Evolutionary conservation across 2,888 invertebrate species (phyloP).

Genomic region (Busseola fusca): DNA sequence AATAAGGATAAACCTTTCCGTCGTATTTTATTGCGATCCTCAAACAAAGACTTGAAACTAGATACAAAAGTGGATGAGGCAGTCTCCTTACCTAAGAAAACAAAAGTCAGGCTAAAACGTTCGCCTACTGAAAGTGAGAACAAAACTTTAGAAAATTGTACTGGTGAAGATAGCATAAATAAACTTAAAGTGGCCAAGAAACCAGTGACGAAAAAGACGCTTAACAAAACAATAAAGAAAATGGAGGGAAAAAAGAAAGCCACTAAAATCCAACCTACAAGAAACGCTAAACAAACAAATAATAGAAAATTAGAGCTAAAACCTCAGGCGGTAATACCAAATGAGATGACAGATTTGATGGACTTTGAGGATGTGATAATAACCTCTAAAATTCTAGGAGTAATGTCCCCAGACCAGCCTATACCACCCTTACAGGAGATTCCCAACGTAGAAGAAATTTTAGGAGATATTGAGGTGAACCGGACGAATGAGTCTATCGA

Average conservation of each 20-base stretch:
- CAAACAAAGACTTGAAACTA: constrained; percentile 64
- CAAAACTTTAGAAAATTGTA: constrained; percentile 10
- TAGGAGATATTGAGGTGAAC: constrained; percentile 33
- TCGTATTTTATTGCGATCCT: constrained; percentile 72
- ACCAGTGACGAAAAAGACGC: constrained; percentile 33
- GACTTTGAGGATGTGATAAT: constrained; percentile 70
- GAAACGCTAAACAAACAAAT: constrained; percentile 19
- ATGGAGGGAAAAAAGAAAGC: constrained; percentile 32
- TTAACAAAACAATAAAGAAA: constrained; percentile 39
- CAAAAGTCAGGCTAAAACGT: constrained; percentile 50
- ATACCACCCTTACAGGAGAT: constrained; percentile 34
- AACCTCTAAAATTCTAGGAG: constrained; percentile 65
- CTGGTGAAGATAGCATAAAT: constrained; percentile 17
- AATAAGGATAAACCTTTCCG: constrained; percentile 64
- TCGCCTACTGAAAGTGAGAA: constrained; percentile 12
- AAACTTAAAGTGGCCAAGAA: constrained; percentile 27
- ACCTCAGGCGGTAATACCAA: neutral
- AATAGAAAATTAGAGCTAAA: constrained; percentile 14
- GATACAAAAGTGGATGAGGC: constrained; percentile 18
- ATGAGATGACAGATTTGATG: constrained; percentile 29
- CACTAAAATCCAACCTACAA: constrained; percentile 47
- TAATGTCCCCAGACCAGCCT: constrained; percentile 13
- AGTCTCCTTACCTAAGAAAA: constrained; percentile 44
- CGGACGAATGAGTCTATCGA: neutral
- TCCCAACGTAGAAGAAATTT: constrained; percentile 38